A percentile compares a stretch with the other conserved stretches of the same genome.
These are phyloP conservation scores for Sycophaga agraensis DNA, from an alignment of 1,140 invertebrate species.

Conservation along the genomic window DNA sequence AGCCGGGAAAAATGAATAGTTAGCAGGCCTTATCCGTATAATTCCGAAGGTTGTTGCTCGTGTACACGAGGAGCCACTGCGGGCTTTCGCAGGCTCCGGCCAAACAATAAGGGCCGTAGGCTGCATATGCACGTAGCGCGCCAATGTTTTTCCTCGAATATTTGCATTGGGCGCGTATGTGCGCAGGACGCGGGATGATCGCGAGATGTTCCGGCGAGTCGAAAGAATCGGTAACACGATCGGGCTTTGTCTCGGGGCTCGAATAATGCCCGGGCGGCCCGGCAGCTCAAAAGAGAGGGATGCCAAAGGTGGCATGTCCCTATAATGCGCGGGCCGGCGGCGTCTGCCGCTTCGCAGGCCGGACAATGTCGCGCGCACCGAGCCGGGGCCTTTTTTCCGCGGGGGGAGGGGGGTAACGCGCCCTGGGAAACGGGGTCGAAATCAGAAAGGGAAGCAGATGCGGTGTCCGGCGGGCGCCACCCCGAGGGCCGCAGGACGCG, in stretches of 20 bases:
- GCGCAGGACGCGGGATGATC: conserved; percentile 9
- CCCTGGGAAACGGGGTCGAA: neutral
- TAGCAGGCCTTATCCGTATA: no score
- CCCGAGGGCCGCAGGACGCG: no score
- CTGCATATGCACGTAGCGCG: no score
- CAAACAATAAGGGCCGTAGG: neutral
- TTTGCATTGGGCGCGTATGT: conserved; percentile 19
- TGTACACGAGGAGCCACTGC: no score
- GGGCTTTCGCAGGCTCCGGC: no score
- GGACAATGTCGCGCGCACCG: neutral
- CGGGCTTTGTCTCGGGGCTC: conserved; percentile 21
- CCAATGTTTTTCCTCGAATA: neutral
- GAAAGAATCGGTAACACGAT: conserved; percentile 27
- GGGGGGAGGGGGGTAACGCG: no score
- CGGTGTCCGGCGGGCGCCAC: no score
- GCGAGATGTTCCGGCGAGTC: conserved; percentile 12
- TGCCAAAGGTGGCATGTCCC: conserved; percentile 8
- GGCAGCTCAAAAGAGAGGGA: conserved; percentile 23
- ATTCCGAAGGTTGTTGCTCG: no score
- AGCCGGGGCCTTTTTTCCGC: neutral
- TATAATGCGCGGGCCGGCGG: neutral
- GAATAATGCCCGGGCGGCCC: conserved; percentile 25
- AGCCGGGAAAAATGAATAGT: no score
- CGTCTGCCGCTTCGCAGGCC: neutral
- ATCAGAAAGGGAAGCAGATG: neutral